Base-by-base conservation (phyloP, 2,888 invertebrate species). In the Pediacus dermestoides region DNA sequence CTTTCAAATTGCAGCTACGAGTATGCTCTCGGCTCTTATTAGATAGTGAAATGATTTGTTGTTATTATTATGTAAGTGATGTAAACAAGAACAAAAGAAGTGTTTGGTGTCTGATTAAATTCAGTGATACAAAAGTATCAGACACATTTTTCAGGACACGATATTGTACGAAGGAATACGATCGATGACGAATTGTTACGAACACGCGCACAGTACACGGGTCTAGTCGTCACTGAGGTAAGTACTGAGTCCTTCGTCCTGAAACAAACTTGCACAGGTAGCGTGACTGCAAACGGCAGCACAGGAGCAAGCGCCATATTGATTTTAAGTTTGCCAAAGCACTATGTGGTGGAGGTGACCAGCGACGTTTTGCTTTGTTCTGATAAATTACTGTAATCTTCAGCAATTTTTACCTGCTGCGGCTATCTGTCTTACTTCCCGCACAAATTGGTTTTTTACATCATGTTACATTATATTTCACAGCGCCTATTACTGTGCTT, bases 241-340 rank as follows among this genome's bases (percentile, higher is more conserved):
- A 61, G 56, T 58, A 60, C 55, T 57, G 57, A 48, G 55, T 51
- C 52, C 50, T 52, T 53, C 51, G 47, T 48, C 39, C 49, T 50
- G 47, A 52, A 56, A 54, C 58, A 53, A 57, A 57, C 53, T 57
- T 58, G 53, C 57, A 60, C 63, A 63, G 62, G 62, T 64, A 64
- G 60, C 60, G 54, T 61, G 61, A 59, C 60, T 59, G 61, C 59
- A 62, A 57, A 48, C 53, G 46, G 52, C 42, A 48, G 50, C 50
- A 47, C 50, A 61, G 63, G 67, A 65, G 67, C 68, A 67, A 57
- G 68, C 67, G 67, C 67, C 67, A 67, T 68, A 69, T 69, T 69
- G 69, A 68, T 69, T 69, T 68, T 68, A 67, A 66, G 53, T 60
- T 58, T 51, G 43, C 30, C 16, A 39, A 49, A 49, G 36, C 46